Evolutionary conservation across 2,113 vertebrate species (phyloP), one percentile per base, ranked within the genome.

Genomic region (Steatornis caripensis): DNA sequence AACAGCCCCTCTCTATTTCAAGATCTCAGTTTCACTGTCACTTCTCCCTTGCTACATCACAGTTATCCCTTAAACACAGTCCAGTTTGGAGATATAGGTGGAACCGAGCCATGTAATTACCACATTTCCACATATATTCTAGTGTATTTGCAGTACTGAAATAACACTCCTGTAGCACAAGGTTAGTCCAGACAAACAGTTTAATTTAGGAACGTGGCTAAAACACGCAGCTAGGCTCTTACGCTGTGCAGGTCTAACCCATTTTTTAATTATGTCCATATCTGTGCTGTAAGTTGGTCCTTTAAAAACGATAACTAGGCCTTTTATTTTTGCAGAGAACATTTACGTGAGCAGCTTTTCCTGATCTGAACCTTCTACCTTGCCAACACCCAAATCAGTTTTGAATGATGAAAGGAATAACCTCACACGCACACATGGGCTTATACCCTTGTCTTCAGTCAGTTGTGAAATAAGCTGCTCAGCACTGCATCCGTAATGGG

Each of bases 391-490:
- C 61, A 68, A 6, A 60, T 18, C 70, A 18, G 36, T 36, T 80
- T 18, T 57, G 89, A 75, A 77, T 3, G 79, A 77, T 75, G 93
- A 61, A 90, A 75, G 84, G 55, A 89, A 32, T 39, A 84, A 37
- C 32, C 80, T 88, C 70, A 20, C 8, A 36, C 5, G 2, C 69
- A 12, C 34, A 14, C n/a, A 4, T 4, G 51, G 74, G 75, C 89
- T 92, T n/a, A 37, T 75, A n/a, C 72, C 79, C 88, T 90, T 30
- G 84, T 36, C 95, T 91, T 91, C 94, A 96, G 90, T 74, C 93
- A 55, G 58, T 94, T 97, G 96, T 95, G 96, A 97, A 97, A 97
- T 83, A 87, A 93, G 96, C 91, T 85, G 86, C 94, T 96, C 89
- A 74, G 95, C 37, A 5, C 95, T 96, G 96, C 93, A 96, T 97